Conservation (phyloP, 2,888 invertebrate genomes). For the Tenthredo distinguenda region DNA sequence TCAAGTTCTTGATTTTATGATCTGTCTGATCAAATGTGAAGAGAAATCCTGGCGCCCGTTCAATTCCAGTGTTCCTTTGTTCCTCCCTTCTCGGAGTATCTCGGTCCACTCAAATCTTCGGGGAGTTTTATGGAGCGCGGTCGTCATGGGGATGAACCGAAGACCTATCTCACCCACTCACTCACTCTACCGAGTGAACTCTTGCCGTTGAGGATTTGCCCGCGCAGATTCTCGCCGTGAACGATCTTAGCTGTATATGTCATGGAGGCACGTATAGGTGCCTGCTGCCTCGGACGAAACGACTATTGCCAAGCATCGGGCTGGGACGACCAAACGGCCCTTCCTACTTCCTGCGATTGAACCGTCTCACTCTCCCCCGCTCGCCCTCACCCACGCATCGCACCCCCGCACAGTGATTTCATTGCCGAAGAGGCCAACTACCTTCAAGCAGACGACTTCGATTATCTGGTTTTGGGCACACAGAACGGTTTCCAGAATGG, state of each 20-base stretch:
- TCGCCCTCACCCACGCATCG: not conserved
- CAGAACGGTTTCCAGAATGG: not conserved
- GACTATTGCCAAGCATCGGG: conserved; percentile 32
- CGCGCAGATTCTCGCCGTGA: not conserved
- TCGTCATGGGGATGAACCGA: conserved; percentile 23
- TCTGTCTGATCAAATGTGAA: not conserved
- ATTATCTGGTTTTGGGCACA: not conserved
- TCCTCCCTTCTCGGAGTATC: not conserved
- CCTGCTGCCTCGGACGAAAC: conserved; percentile 6
- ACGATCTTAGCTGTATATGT: conserved; percentile 2
- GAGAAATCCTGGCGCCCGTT: not conserved
- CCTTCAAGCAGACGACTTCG: conserved; percentile 1
- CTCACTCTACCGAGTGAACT: not conserved
- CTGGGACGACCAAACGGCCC: conserved; percentile 19
- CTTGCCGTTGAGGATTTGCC: not conserved
- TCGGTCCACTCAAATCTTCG: conserved; percentile 38
- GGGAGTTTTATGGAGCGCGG: conserved; percentile 30
- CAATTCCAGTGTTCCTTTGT: not conserved
- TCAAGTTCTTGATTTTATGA: not conserved
- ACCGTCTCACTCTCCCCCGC: not conserved
- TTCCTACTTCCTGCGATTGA: conserved; percentile 39
- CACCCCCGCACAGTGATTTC: conserved; percentile 19
- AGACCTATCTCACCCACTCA: not conserved
- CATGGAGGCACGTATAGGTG: conserved; percentile 1
- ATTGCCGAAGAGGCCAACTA: conserved; percentile 1